These are phyloP conservation scores for Schizopygopsis pylzovi DNA, from an alignment of 2,797 vertebrate species.

Conservation along the genomic window DNA sequence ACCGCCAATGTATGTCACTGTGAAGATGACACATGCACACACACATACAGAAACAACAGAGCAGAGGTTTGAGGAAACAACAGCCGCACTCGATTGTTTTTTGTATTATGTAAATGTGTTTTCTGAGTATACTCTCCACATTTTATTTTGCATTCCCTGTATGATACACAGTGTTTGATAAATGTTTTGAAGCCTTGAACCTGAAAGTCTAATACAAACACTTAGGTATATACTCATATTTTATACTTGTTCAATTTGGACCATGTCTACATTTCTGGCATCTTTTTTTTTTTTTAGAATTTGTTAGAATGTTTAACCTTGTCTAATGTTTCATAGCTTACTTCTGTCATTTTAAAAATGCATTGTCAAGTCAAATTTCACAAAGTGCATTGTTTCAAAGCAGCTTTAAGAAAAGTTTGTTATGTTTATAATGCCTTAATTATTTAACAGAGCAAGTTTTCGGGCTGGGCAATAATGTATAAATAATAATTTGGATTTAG, in stretches of 20 bases:
- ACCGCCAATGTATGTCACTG: conserved; percentile 80
- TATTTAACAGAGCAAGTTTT: neutral
- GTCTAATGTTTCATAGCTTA: neutral
- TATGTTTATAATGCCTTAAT: neutral
- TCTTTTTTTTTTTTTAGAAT: neutral
- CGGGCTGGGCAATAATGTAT: neutral
- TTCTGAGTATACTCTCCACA: conserved; percentile 32
- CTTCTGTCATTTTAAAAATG: neutral
- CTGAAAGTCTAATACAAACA: conserved; percentile 10
- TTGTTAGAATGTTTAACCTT: neutral
- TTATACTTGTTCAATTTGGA: neutral
- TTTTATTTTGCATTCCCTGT: conserved; percentile 49
- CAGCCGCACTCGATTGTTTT: conserved; percentile 47
- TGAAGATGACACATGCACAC: conserved; percentile 72
- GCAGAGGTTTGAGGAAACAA: conserved; percentile 2
- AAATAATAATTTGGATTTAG: neutral
- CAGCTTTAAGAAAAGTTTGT: neutral
- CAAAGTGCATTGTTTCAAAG: neutral
- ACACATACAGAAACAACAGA: conserved; percentile 53
- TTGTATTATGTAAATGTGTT: conserved; percentile 47
- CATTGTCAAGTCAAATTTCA: neutral
- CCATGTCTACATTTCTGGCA: neutral
- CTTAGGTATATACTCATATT: neutral
- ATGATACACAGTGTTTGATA: conserved; percentile 15
- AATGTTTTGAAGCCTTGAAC: conserved; percentile 13